Conservation (phyloP, 2,113 vertebrate genomes). For the Epinephelus cyanopodus region DNA sequence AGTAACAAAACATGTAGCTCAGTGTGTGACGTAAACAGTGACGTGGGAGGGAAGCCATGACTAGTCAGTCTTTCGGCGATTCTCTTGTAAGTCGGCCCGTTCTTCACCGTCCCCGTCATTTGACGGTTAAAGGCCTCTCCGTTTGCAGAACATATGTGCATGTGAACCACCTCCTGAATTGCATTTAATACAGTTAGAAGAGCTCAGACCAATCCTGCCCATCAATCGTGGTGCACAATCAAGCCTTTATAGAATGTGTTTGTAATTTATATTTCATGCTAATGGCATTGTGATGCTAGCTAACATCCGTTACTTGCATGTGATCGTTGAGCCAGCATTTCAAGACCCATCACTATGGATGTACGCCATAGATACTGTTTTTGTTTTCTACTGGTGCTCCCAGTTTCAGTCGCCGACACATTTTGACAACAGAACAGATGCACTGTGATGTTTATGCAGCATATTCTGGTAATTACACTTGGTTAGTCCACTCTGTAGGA, state of each 20-base stretch:
- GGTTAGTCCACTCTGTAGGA: not conserved
- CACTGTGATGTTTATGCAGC: not conserved
- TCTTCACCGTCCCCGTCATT: too few species aligned
- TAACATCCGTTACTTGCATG: not conserved
- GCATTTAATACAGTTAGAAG: too few species aligned
- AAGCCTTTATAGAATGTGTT: not conserved
- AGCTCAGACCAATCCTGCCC: too few species aligned
- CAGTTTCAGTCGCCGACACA: not conserved
- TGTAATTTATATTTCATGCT: not conserved
- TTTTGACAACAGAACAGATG: slow-evolving; percentile 3
- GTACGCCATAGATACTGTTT: not conserved
- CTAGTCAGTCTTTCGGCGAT: too few species aligned
- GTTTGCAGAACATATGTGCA: too few species aligned
- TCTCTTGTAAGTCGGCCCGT: too few species aligned
- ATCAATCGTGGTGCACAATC: too few species aligned
- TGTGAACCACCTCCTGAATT: too few species aligned
- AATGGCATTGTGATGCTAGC: slow-evolving; percentile 16
- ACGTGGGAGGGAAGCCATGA: too few species aligned
- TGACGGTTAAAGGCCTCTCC: too few species aligned
- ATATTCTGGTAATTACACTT: slow-evolving; percentile 4
- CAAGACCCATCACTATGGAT: not conserved
- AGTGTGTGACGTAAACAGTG: too few species aligned
- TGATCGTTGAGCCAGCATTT: not conserved
- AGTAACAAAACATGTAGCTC: too few species aligned
- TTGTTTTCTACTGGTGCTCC: not conserved